Evolutionary conservation across 2,797 vertebrate genomes (phyloP).

Genomic region (Pristis pectinata): DNA sequence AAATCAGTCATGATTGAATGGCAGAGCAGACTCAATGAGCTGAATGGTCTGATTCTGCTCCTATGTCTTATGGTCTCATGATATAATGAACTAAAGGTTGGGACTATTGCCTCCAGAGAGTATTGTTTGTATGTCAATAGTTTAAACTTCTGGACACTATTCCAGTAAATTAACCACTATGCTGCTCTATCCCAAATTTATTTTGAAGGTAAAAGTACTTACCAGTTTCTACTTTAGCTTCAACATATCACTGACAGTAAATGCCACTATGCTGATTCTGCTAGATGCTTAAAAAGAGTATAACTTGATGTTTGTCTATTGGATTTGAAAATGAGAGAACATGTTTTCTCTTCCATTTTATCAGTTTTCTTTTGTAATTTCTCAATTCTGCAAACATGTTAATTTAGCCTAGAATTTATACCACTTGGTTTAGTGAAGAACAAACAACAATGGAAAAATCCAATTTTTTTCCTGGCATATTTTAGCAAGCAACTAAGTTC

Average conservation of each 20-base stretch:
- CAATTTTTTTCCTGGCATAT: neutral
- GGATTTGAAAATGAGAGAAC: neutral
- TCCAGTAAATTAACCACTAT: too few relatives aligned
- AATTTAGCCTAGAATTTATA: neutral
- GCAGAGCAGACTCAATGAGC: too few relatives aligned
- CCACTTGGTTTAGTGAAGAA: neutral
- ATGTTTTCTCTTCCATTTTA: neutral
- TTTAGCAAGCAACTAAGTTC: neutral
- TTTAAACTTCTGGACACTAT: too few relatives aligned
- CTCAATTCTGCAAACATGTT: neutral
- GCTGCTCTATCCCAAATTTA: too few relatives aligned
- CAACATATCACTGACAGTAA: neutral
- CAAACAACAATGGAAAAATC: neutral
- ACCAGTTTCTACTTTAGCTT: neutral
- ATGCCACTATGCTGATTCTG: neutral
- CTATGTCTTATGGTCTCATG: too few relatives aligned
- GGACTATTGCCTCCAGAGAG: too few relatives aligned
- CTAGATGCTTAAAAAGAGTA: neutral
- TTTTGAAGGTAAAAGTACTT: too few relatives aligned
- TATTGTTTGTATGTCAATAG: too few relatives aligned
- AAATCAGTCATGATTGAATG: too few relatives aligned
- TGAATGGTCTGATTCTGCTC: too few relatives aligned
- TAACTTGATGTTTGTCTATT: neutral
- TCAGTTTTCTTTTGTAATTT: neutral
- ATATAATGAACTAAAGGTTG: too few relatives aligned